phyloP scores from a whole-genome alignment of 2,113 vertebrate genomes.

The Eulemur macaco region DNA sequence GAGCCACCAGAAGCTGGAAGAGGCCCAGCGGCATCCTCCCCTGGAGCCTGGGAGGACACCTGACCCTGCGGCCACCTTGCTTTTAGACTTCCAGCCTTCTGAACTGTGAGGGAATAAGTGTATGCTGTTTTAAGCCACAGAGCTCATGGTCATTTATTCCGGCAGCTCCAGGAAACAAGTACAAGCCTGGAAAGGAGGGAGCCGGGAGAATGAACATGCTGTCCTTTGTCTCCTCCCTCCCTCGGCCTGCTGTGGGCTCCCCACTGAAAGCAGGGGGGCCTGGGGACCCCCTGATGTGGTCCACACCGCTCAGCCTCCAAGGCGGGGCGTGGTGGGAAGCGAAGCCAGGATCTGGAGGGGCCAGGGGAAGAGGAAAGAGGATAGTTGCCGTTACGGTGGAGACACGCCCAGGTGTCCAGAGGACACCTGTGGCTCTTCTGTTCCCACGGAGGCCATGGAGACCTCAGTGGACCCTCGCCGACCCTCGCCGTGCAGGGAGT shows the following conservation, averaged over 20 bases:
- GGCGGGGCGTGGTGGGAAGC: background rate
- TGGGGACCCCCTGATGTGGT: background rate
- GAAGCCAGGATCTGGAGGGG: background rate
- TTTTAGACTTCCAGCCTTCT: background rate
- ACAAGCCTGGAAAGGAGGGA: background rate
- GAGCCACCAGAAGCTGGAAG: background rate
- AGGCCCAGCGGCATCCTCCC: accelerated
- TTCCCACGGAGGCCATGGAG: background rate
- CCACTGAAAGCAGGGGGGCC: background rate
- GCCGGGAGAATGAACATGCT: background rate
- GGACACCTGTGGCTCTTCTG: background rate
- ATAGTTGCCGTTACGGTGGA: too few species aligned
- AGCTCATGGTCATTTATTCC: background rate
- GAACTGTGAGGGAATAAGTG: background rate
- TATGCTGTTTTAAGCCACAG: background rate
- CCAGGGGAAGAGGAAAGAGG: background rate
- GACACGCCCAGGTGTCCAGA: background rate
- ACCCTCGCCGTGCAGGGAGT: accelerated
- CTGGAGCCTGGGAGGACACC: background rate
- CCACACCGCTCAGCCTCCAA: too few species aligned
- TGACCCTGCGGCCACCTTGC: background rate
- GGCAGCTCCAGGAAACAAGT: background rate
- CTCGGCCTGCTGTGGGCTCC: background rate
- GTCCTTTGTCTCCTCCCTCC: background rate
- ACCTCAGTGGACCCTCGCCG: background rate